Evolutionary conservation across 2,888 invertebrate genomes (phyloP).

Genomic region (Oeneis ivallda): DNA sequence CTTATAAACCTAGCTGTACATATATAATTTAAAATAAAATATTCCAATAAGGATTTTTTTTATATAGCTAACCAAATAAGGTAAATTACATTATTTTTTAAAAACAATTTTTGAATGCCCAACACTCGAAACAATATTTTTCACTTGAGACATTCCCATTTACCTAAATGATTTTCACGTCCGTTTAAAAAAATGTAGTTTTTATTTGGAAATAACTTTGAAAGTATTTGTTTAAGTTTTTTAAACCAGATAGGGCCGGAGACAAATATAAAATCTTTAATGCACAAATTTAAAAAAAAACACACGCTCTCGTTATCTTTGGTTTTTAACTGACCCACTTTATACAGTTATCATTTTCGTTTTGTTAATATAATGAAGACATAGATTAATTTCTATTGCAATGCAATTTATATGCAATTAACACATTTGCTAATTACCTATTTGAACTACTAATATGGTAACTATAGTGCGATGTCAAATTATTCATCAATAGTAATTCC

Average conservation of each 20-base stretch:
- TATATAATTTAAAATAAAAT: conserved; percentile 8
- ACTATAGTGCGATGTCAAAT: background rate
- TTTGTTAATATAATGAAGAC: background rate
- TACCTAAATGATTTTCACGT: too few relatives aligned
- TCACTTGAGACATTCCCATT: background rate
- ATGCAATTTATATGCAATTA: background rate
- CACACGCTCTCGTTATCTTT: background rate
- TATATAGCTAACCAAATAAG: background rate
- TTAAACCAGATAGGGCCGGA: too few relatives aligned
- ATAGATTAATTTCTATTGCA: background rate
- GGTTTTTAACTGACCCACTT: conserved; percentile 15
- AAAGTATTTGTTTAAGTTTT: too few relatives aligned
- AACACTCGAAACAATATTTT: background rate
- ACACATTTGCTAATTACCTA: background rate
- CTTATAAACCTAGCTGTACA: background rate
- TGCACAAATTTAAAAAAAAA: too few relatives aligned
- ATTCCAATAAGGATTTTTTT: background rate
- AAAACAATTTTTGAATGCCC: background rate
- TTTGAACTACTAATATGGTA: background rate
- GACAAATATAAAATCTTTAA: too few relatives aligned
- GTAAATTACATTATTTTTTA: background rate
- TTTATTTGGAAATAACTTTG: too few relatives aligned
- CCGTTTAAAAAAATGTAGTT: too few relatives aligned
- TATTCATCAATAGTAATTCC: background rate
- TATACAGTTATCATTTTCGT: background rate